Conservation (phyloP, 2,888 invertebrate genomes). For the Mayetiola destructor region DNA sequence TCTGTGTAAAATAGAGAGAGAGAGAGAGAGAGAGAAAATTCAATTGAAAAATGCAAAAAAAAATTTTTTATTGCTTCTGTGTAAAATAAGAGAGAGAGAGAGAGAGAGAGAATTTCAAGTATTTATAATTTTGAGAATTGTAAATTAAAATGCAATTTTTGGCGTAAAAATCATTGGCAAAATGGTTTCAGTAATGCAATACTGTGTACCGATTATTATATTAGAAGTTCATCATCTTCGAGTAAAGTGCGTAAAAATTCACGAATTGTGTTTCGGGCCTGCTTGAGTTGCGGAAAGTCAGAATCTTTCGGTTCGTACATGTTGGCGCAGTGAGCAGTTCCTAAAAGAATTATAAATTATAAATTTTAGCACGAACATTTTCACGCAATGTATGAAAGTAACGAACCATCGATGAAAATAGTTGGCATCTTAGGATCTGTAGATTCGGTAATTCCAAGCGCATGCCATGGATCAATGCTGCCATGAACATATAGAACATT, state of each 20-base stretch:
- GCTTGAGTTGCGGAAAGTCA: conserved; percentile 52
- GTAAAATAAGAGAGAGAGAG: not conserved
- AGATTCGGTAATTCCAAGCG: conserved; percentile 53
- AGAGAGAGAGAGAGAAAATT: not conserved
- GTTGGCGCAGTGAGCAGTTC: conserved; percentile 89
- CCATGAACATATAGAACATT: conserved; percentile 79
- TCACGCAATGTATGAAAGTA: no score
- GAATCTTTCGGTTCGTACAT: conserved; percentile 63
- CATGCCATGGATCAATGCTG: conserved; percentile 80
- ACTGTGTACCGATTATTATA: not conserved
- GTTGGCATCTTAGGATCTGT: conserved; percentile 43
- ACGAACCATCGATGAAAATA: conserved; percentile 63
- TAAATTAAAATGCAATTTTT: no score
- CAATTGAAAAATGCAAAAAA: not conserved
- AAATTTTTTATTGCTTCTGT: not conserved
- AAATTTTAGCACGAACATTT: no score
- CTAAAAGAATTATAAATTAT: conserved; percentile 39
- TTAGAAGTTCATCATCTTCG: not conserved
- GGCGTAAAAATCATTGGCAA: not conserved
- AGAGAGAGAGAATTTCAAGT: not conserved
- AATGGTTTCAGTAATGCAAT: not conserved
- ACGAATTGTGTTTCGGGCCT: conserved; percentile 51
- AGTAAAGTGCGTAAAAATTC: not conserved
- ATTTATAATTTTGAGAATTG: no score
- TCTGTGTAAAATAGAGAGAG: not conserved